Conservation (phyloP, 2,797 vertebrate genomes). For the Megalops cyprinoides region DNA sequence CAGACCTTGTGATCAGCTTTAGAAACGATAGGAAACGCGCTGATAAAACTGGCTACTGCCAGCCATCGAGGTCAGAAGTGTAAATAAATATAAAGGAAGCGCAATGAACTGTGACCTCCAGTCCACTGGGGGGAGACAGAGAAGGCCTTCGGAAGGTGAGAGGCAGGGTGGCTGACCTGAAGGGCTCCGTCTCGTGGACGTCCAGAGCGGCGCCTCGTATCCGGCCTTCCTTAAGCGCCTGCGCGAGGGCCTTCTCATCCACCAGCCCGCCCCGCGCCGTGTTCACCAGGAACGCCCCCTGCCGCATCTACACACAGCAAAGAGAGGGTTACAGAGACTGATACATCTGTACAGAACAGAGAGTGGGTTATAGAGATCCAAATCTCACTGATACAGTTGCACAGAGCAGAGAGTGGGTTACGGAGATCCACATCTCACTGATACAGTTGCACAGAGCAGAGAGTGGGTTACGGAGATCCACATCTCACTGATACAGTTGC, state of each 20-base stretch:
- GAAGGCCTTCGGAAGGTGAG: neutral
- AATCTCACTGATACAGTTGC: slow-evolving; percentile 14
- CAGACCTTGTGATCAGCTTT: no score
- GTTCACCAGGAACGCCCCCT: slow-evolving; percentile 82
- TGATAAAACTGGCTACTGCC: no score
- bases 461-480: slow-evolving; percentile 8
- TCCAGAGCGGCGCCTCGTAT: slow-evolving; percentile 81
- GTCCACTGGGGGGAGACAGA: no score
- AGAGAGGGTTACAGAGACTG: neutral
- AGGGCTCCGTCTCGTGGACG: slow-evolving; percentile 80
- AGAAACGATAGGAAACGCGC: no score
- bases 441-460: neutral
- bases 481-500: slow-evolving; percentile 58
- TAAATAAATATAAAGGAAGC: no score
- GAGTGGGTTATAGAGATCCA: neutral
- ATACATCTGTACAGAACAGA: neutral
- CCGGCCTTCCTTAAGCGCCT: slow-evolving; percentile 81
- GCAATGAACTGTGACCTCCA: no score
- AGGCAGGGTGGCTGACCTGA: slow-evolving; percentile 55
- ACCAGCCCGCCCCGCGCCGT: slow-evolving; percentile 80
- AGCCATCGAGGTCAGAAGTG: no score
- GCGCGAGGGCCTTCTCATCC: slow-evolving; percentile 80
- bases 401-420: slow-evolving; percentile 50
- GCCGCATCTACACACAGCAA: slow-evolving; percentile 71
- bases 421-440: slow-evolving; percentile 52